phyloP scores from a whole-genome alignment of 2,797 vertebrate genomes.

The Sebastes kiyomatsui region DNA sequence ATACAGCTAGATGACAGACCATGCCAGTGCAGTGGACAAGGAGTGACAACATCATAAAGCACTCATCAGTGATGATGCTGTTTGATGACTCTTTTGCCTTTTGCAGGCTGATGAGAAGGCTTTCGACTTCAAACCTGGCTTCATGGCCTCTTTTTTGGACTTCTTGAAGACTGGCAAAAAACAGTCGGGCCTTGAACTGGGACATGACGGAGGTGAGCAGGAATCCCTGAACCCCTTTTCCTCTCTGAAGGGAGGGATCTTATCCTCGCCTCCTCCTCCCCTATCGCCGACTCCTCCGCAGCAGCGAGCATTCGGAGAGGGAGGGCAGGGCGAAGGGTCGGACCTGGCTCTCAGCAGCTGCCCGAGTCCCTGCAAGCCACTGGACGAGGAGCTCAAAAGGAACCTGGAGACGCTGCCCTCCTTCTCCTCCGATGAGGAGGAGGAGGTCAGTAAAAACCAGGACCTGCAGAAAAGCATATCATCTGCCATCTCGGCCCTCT shows the following conservation, averaged over 20 bases:
- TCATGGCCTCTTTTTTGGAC: conserved; percentile 93
- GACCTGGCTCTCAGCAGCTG: conserved; percentile 85
- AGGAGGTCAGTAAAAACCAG: conserved; percentile 93
- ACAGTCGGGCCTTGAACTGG: conserved; percentile 62
- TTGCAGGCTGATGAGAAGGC: conserved; percentile 87
- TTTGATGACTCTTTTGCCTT: conserved; percentile 27
- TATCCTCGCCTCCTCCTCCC: conserved; percentile 70
- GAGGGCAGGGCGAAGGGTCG: conserved; percentile 74
- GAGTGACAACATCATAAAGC: not conserved
- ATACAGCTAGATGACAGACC: not conserved
- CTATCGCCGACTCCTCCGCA: conserved; percentile 51
- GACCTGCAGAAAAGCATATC: conserved; percentile 95
- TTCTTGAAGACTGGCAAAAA: conserved; percentile 91
- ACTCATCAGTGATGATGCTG: not conserved
- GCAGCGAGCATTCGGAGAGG: conserved; percentile 58
- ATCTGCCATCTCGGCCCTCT: conserved; percentile 92
- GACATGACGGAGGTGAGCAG: conserved; percentile 37
- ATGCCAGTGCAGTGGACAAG: not conserved
- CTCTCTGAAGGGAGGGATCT: conserved; percentile 74
- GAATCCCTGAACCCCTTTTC: conserved; percentile 63
- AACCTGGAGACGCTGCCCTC: conserved; percentile 93
- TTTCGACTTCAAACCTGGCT: conserved; percentile 90
- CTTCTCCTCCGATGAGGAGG: conserved; percentile 94
- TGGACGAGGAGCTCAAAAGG: conserved; percentile 91
- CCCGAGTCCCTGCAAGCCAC: conserved; percentile 89